Conservation (phyloP, 2,113 vertebrate genomes). For the Tricholaema leucomelas region DNA sequence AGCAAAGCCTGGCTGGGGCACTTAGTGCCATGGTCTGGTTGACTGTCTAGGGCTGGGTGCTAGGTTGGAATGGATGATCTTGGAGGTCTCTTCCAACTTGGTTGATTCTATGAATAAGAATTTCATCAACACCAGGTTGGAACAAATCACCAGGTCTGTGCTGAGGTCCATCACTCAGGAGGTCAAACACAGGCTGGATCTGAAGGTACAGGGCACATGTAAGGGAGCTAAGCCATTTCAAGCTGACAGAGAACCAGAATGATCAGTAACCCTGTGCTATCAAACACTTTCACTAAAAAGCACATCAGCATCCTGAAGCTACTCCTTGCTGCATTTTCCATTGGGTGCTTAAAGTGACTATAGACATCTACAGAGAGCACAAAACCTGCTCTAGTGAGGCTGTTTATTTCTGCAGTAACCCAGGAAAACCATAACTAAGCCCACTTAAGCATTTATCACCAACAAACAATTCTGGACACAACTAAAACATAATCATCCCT, state of each 20-base stretch:
- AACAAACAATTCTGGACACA: constrained; percentile 35
- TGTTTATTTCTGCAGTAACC: constrained; percentile 45
- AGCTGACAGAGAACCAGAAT: neutral
- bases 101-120: neutral
- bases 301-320: neutral
- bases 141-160: fast-evolving
- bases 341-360: neutral
- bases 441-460: constrained; percentile 23
- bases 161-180: neutral
- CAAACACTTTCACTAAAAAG: neutral
- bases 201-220: neutral
- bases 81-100: too few relatives aligned
- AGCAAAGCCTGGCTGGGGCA: too few relatives aligned
- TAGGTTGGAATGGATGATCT: too few relatives aligned
- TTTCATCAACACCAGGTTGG: neutral
- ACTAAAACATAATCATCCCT: constrained; percentile 30
- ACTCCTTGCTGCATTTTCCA: neutral
- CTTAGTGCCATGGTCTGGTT: too few relatives aligned
- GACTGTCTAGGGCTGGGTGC: too few relatives aligned
- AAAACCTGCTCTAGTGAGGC: neutral
- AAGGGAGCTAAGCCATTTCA: neutral
- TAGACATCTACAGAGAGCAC: neutral
- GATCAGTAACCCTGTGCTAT: neutral
- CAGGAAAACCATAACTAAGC: constrained; percentile 2
- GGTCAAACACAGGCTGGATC: neutral